Evolutionary conservation across 1,140 invertebrate species (phyloP).

Genomic region (Araneus ventricosus): DNA sequence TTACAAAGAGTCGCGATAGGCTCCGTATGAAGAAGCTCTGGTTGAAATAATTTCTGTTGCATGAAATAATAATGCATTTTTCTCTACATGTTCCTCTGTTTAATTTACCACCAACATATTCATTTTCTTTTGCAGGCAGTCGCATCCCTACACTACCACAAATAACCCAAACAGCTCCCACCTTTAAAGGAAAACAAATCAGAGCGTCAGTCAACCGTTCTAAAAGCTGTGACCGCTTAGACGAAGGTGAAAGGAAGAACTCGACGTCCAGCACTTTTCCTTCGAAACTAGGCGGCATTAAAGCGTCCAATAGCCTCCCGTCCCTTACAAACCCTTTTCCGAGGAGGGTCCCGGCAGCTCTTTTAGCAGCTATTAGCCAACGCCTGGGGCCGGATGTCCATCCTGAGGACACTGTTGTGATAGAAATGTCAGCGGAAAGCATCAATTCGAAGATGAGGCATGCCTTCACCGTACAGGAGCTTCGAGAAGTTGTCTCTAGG

Average conservation of each 20-base stretch:
- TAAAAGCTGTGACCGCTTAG: conserved; percentile 71
- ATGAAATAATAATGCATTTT: no score
- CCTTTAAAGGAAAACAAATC: not conserved
- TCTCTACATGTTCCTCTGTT: no score
- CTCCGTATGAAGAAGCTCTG: no score
- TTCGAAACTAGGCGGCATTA: not conserved
- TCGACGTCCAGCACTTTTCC: no score
- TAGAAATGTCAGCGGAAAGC: conserved; percentile 64
- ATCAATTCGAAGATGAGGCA: conserved; percentile 63
- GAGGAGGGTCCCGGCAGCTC: conserved; percentile 57
- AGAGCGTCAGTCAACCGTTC: conserved; percentile 34
- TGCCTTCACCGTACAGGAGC: conserved; percentile 66
- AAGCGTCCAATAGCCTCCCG: conserved; percentile 38
- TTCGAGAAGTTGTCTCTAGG: conserved; percentile 48
- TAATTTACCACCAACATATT: no score
- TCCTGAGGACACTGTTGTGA: conserved; percentile 57
- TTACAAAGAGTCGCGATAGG: no score
- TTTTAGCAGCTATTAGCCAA: conserved; percentile 66
- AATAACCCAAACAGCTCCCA: not conserved
- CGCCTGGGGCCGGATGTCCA: conserved; percentile 50
- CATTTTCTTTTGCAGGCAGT: not conserved
- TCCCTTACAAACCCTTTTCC: conserved; percentile 61
- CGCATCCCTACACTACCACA: conserved; percentile 46
- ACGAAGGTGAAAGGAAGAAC: conserved; percentile 7
- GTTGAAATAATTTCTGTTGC: no score